A percentile compares a stretch with the other conserved stretches of the same genome.
Conservation (phyloP, 2,888 invertebrate genomes). For the Agrotis exclamationis region DNA sequence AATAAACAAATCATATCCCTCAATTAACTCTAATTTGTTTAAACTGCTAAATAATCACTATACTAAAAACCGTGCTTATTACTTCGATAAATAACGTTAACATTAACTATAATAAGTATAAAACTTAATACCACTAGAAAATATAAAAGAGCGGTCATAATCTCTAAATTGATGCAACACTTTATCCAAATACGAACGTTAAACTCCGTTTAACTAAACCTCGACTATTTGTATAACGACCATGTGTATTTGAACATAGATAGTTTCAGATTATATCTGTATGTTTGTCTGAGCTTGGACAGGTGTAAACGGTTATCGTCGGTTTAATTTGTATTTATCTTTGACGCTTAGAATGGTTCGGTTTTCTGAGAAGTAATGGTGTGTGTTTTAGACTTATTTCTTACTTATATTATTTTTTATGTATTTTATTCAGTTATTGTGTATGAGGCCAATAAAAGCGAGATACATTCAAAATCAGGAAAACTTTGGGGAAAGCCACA, state of each 20-base stretch:
- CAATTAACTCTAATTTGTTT: neutral
- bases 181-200: constrained; percentile 38
- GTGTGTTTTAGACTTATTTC: neutral
- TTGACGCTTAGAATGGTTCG: constrained; percentile 29
- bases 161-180: constrained; percentile 45
- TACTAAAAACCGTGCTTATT: neutral
- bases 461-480: too few species aligned
- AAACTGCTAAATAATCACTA: neutral
- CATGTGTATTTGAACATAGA: constrained; percentile 54
- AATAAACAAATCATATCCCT: neutral
- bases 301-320: constrained; percentile 73
- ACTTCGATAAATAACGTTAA: constrained; percentile 9
- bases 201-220: constrained; percentile 31
- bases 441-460: too few species aligned
- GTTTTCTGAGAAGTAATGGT: constrained; percentile 1
- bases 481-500: too few species aligned
- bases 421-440: too few species aligned
- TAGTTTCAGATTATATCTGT: constrained; percentile 58
- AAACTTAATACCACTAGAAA: constrained; percentile 25
- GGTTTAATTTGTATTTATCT: constrained; percentile 67
- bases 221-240: constrained; percentile 51
- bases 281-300: constrained; percentile 53
- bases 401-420: neutral
- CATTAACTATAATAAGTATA: constrained; percentile 16
- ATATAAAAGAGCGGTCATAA: constrained; percentile 29